Conservation (phyloP, 2,113 vertebrate genomes). For the Pterocles orientalis region DNA sequence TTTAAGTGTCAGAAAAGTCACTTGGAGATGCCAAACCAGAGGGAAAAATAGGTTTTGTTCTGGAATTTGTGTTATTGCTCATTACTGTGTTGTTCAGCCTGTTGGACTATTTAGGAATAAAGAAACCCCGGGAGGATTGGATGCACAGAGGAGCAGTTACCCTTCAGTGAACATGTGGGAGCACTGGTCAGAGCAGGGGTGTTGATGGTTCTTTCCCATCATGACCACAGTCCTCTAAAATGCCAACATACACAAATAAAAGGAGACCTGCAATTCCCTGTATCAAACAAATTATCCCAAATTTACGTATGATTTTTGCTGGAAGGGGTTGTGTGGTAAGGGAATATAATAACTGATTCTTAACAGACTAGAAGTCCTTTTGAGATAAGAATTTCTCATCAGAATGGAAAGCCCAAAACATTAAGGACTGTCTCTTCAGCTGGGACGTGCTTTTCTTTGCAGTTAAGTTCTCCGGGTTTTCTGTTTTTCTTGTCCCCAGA, state of each 20-base stretch:
- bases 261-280: not conserved
- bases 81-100: not conserved
- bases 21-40: not conserved
- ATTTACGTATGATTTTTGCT: not conserved
- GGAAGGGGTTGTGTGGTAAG: not conserved
- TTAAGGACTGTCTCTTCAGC: not conserved
- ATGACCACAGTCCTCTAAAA: not conserved
- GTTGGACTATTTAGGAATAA: not conserved
- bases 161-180: not conserved
- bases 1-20: not conserved
- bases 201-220: not conserved
- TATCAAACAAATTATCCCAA: not conserved
- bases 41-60: not conserved
- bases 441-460: not conserved
- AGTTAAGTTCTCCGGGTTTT: not conserved
- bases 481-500: not conserved
- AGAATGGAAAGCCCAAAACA: not conserved
- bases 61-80: not conserved
- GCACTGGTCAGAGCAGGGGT: not conserved
- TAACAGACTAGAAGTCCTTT: not conserved
- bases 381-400: not conserved
- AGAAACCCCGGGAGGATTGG: not conserved
- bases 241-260: not conserved
- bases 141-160: not conserved
- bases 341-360: not conserved